Conservation (phyloP, 2,113 vertebrate genomes). For the Uropsilus gracilis region DNA sequence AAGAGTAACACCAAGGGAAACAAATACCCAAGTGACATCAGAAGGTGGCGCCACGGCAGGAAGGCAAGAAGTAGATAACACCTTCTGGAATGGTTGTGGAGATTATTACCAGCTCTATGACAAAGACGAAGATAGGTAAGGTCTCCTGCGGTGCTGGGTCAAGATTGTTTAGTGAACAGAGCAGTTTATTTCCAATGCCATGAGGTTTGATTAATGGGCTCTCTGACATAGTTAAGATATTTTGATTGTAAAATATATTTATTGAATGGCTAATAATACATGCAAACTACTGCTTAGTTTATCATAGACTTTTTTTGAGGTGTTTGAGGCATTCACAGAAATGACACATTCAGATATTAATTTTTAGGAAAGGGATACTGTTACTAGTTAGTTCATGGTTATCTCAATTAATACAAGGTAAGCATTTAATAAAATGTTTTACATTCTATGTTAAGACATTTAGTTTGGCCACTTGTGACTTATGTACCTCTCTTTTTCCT, state of each 20-base stretch:
- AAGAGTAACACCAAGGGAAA: slow-evolving; percentile 57
- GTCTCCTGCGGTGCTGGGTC: not conserved
- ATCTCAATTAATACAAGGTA: slow-evolving; percentile 21
- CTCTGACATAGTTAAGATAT: not conserved
- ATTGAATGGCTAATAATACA: not conserved
- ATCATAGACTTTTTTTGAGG: not conserved
- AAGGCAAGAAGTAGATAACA: slow-evolving; percentile 19
- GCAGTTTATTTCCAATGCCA: not conserved
- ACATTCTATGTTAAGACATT: not conserved
- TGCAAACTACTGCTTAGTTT: not conserved
- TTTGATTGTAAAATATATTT: not conserved
- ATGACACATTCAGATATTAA: not conserved
- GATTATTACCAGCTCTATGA: slow-evolving; percentile 70
- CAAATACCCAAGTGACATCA: not conserved
- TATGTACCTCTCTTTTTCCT: too few species aligned
- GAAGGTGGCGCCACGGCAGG: slow-evolving; percentile 56
- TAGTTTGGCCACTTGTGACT: too few species aligned
- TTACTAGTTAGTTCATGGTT: slow-evolving; percentile 7
- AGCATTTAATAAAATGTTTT: not conserved
- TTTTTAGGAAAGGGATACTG: not conserved
- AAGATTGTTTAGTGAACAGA: not conserved
- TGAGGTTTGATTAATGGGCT: not conserved
- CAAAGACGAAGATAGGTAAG: slow-evolving; percentile 88
- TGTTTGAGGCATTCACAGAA: not conserved
- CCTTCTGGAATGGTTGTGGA: slow-evolving; percentile 85